Evolutionary conservation across 2,888 invertebrate species (phyloP), one percentile per base, ranked within the genome.

Genomic region (Papilio protenor): DNA sequence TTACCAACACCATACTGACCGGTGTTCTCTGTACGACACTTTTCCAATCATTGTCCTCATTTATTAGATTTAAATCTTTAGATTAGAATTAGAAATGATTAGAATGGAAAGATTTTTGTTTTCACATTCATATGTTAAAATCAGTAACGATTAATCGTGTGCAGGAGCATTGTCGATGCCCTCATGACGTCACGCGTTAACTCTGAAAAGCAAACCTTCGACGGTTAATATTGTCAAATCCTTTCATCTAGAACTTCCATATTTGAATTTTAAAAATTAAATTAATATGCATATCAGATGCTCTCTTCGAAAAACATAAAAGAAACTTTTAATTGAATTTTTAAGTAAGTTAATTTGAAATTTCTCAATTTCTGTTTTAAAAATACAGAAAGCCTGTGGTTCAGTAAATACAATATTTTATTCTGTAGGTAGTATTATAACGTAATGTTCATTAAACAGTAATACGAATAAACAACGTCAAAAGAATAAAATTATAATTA

Each of bases 401-500:
- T 6, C 8, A 23, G 8, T 59, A 59, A 59, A 11, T 3, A 61
- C 16, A 61, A 61, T 27, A 14, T 61, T 33, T 61, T 61, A 27
- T 33, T 33, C 33, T 27, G 16, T 61, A 23, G 4, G 4, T 14
- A 61, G 14, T 27, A 61, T 40, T 64, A 40, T 18, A 64, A 8
- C 64, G 64, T 18, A n/a, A 64, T n/a, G 33, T 64, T 40, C 18
- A 45, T 66, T 45, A 40, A 66, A 40, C 40, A 66, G n/a, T 40
- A 66, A 21, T 45, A 66, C 40, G 40, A 66, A 45, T 66, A 66
- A 40, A 66, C 40, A 66, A 66, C 33, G 64, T 64, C 66, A 66
- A 40, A 66, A 66, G 40, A 66, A 40, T 66, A 40, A 40, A 66
- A 66, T 66, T n/a, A 40, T 66, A 66, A 66, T 66, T 40, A 66